Conservation (phyloP, 2,888 invertebrate species). For the Gonocerus acuteangulatus region DNA sequence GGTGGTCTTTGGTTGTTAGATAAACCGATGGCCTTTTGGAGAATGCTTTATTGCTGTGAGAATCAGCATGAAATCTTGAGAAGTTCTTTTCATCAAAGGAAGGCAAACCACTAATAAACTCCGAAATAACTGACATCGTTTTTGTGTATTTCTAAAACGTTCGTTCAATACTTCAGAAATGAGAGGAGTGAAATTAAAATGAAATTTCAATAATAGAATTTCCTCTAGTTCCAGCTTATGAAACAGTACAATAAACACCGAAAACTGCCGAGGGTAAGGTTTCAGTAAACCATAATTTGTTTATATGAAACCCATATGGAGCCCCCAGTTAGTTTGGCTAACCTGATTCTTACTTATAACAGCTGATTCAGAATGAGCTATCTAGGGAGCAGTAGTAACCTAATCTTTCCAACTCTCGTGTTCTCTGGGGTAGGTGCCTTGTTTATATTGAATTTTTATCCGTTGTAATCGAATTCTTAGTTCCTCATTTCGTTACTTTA, state of each 20-base stretch:
- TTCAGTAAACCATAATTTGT: not conserved
- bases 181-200: not conserved
- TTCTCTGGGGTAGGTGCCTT: not conserved
- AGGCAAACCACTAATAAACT: constrained; percentile 85
- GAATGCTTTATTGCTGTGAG: constrained; percentile 63
- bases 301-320: not conserved
- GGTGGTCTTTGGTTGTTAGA: constrained; percentile 84
- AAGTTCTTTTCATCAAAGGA: constrained; percentile 87
- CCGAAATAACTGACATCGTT: constrained; percentile 44
- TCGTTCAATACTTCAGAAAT: not conserved
- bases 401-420: not conserved
- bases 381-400: constrained; percentile 23
- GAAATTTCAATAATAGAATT: not conserved
- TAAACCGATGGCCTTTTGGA: constrained; percentile 84
- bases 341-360: constrained; percentile 18
- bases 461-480: not conserved
- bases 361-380: constrained; percentile 20
- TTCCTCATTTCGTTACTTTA: not conserved
- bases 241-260: too few relatives aligned
- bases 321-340: not conserved
- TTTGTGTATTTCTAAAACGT: not conserved
- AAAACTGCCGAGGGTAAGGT: too few relatives aligned
- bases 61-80: constrained; percentile 80
- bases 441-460: not conserved
- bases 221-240: not conserved